phyloP scores from a whole-genome alignment of 2,888 invertebrate species.

The Cancer borealis region DNA sequence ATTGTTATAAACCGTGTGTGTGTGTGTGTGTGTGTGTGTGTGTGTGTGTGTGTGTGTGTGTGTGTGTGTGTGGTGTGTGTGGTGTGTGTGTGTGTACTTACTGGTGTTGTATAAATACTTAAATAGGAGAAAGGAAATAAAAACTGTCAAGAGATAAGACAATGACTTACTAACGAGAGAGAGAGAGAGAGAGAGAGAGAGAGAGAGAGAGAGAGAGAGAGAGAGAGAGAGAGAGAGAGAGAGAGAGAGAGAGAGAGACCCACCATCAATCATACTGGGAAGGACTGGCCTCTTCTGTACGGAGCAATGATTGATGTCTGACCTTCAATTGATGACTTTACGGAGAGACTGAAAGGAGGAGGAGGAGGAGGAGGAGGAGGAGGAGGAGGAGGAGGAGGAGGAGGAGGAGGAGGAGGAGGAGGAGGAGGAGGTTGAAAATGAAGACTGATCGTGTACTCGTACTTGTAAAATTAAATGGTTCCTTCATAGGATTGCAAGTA shows the following conservation, averaged over 20 bases:
- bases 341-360: slow-evolving; percentile 20
- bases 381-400: slow-evolving; percentile 13
- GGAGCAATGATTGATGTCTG: slow-evolving; percentile 24
- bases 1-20: not conserved
- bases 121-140: not conserved
- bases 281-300: slow-evolving; percentile 24
- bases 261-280: not conserved
- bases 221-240: slow-evolving; percentile 40
- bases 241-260: slow-evolving; percentile 2
- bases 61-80: slow-evolving; percentile 29
- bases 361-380: slow-evolving; percentile 32
- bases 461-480: slow-evolving; percentile 26
- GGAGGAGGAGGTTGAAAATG: slow-evolving; percentile 21
- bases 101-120: not conserved
- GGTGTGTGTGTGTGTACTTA: not conserved
- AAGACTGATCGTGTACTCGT: not conserved
- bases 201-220: slow-evolving; percentile 40
- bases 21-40: slow-evolving; percentile 37
- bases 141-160: not conserved
- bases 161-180: not conserved
- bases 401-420: slow-evolving; percentile 20
- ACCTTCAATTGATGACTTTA: slow-evolving; percentile 31
- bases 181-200: slow-evolving; percentile 40
- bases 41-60: slow-evolving; percentile 40
- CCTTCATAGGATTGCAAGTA: not conserved